These are phyloP conservation scores for Lepidochrysops patricia DNA, from an alignment of 2,888 invertebrate species.

Conservation along the genomic window DNA sequence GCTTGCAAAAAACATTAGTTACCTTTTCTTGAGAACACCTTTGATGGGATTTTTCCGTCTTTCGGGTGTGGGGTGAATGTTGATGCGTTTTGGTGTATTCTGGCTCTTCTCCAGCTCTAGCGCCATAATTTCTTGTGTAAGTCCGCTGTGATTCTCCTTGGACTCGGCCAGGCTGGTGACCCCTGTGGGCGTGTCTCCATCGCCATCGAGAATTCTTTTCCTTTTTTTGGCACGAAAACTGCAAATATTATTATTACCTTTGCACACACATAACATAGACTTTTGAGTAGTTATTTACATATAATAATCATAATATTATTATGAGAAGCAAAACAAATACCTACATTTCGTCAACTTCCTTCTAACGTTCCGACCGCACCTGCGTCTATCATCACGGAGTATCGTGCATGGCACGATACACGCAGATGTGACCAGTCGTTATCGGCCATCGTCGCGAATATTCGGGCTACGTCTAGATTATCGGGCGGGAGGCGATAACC, in stretches of 20 bases:
- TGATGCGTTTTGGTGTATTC: slow-evolving; percentile 78
- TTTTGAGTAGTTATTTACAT: too few relatives aligned
- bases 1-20: too few relatives aligned
- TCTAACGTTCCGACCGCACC: too few relatives aligned
- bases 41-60: slow-evolving; percentile 69
- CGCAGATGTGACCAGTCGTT: too few relatives aligned
- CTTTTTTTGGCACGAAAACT: slow-evolving; percentile 75
- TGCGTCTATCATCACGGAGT: too few relatives aligned
- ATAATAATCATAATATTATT: too few relatives aligned
- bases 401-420: too few relatives aligned
- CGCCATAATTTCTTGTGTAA: slow-evolving; percentile 81
- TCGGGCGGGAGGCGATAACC: too few relatives aligned
- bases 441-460: too few relatives aligned
- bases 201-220: slow-evolving; percentile 72
- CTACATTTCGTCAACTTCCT: too few relatives aligned
- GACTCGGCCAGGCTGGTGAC: slow-evolving; percentile 54
- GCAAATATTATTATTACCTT: slow-evolving; percentile 13
- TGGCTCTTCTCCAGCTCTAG: slow-evolving; percentile 79
- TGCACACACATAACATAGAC: neutral
- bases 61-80: slow-evolving; percentile 64
- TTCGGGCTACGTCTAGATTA: too few relatives aligned
- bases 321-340: too few relatives aligned
- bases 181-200: slow-evolving; percentile 60
- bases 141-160: slow-evolving; percentile 74
- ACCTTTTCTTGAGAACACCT: slow-evolving; percentile 77